Conservation (phyloP, 2,113 vertebrate species). For the Pelusios castaneus region DNA sequence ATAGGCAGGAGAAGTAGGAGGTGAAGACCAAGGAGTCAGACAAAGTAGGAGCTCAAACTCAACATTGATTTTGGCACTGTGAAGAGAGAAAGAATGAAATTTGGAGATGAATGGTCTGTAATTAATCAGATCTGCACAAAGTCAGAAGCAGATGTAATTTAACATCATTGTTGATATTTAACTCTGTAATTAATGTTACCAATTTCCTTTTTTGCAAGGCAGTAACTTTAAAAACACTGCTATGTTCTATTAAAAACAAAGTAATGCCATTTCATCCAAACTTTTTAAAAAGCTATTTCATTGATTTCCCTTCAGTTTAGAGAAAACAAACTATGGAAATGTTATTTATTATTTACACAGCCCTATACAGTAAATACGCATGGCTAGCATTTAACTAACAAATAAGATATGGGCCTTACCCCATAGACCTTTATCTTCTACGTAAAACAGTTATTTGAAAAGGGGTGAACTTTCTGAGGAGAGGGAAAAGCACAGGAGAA, state of each 20-base stretch:
- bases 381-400: background rate
- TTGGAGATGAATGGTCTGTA: background rate
- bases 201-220: background rate
- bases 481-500: background rate
- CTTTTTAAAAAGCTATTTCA: background rate
- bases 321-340: background rate
- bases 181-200: background rate
- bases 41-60: background rate
- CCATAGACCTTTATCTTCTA: background rate
- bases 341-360: background rate
- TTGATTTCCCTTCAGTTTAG: background rate
- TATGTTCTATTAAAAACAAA: background rate
- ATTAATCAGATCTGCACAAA: background rate
- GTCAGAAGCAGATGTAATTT: background rate
- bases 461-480: background rate
- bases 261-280: background rate
- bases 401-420: background rate
- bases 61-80: background rate
- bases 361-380: background rate
- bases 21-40: background rate
- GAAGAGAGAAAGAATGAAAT: rapidly evolving
- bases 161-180: background rate
- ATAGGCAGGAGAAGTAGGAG: background rate
- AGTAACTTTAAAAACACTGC: background rate
- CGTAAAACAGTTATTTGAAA: background rate